Base-by-base conservation (phyloP, 2,797 vertebrate species). In the Sebastes vulpes region DNA sequence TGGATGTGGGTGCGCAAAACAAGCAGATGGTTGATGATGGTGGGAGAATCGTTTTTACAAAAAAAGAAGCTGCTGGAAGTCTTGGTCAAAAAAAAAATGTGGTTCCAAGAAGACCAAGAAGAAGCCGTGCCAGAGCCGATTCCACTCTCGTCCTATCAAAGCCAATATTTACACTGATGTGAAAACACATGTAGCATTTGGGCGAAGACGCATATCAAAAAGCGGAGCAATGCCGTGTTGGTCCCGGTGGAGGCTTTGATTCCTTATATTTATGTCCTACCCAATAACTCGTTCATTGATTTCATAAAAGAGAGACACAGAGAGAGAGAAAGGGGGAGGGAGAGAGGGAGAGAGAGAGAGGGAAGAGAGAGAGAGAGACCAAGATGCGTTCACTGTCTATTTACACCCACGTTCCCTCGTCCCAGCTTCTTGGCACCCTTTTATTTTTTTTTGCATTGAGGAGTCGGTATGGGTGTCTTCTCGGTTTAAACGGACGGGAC, bases 401-500 rank as follows among this genome's bases (percentile, higher is more conserved):
- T 95, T 96, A 95, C 95, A 96, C 96, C 95, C 95, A 95, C 94
- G 94, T 94, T 93, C 93, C 94, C 93, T 94, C 92, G 91, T 94
- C 92, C 94, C 94, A 94, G 93, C 94, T 95, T 94, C 95, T 93
- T 93, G 92, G 94, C 92, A 95, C 92, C 94, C 95, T 97, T 97
- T 97, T 96, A 96, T 64, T 97, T 97, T 96, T 96, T 97, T 97
- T 97, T 97, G 97, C 97, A 97, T 97, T 97, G 97, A 98, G 96
- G 96, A 97, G 96, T 96, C 95, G 96, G 97, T 96, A 97, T 97
- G 98, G 96, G 97, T 97, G 97, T 98, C 97, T 98, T 98, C 98
- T 97, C 96, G 95, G 97, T 99, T 98, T 99, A 99, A 99, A 98
- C 97, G 97, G 96, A 97, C 97, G 95, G 97, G 98, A 92, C 87